Conservation (phyloP, 2,113 vertebrate species). For the Naja naja region DNA sequence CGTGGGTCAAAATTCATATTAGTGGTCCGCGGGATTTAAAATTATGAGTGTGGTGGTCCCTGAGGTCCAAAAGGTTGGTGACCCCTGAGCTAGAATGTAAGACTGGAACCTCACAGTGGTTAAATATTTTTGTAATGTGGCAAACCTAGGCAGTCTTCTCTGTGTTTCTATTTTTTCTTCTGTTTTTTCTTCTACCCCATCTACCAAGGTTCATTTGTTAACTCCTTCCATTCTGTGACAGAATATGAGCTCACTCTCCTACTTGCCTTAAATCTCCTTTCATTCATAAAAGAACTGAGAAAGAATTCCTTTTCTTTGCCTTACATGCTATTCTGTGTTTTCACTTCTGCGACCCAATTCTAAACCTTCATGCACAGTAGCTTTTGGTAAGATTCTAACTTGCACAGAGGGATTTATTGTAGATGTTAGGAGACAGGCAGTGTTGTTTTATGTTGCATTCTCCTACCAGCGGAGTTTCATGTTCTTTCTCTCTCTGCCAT, state of each 20-base stretch:
- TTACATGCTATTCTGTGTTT: constrained; percentile 56
- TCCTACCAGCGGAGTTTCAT: constrained; percentile 51
- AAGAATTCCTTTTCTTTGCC: constrained; percentile 62
- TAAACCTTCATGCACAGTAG: constrained; percentile 49
- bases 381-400: constrained; percentile 39
- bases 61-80: too few species aligned
- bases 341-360: constrained; percentile 58
- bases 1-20: too few species aligned
- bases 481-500: constrained; percentile 33
- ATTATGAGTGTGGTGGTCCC: too few species aligned
- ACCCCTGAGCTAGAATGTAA: too few species aligned
- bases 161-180: constrained; percentile 48
- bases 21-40: too few species aligned
- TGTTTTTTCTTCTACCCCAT: background rate
- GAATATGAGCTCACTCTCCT: constrained; percentile 74
- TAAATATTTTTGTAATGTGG: constrained; percentile 27
- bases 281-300: constrained; percentile 63
- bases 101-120: background rate
- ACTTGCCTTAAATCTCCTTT: constrained; percentile 80
- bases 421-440: background rate
- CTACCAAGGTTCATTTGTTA: background rate
- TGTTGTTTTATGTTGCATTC: constrained; percentile 42
- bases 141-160: constrained; percentile 57
- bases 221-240: constrained; percentile 57
- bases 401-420: constrained; percentile 42